phyloP scores from a whole-genome alignment of 2,888 invertebrate genomes.

The Dicroscelio sp. region DNA sequence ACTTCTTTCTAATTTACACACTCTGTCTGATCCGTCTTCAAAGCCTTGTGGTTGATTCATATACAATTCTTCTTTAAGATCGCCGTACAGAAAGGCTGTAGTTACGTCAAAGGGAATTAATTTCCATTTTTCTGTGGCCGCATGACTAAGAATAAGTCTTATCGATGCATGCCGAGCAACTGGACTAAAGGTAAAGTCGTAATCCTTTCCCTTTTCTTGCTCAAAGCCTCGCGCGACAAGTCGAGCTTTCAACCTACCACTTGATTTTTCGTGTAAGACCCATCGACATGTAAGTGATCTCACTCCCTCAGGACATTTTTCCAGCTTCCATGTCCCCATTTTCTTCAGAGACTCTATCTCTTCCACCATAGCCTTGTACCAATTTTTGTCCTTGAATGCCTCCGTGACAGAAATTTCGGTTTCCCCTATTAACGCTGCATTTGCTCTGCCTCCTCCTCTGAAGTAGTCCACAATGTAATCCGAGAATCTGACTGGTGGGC shows the following conservation, averaged over 20 bases:
- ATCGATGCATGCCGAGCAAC: constrained; percentile 80
- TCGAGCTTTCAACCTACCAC: background rate
- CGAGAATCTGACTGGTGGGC: background rate
- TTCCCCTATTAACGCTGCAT: background rate
- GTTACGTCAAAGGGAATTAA: background rate
- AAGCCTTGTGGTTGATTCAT: background rate
- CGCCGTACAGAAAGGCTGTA: background rate
- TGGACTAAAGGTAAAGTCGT: constrained; percentile 82
- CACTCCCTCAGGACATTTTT: background rate
- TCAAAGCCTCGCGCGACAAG: background rate
- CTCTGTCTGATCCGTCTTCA: background rate
- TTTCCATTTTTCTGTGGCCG: background rate
- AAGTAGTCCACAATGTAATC: background rate
- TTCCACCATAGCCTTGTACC: background rate
- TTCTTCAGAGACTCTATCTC: background rate
- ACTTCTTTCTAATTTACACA: constrained; percentile 76
- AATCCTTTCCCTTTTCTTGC: constrained; percentile 32
- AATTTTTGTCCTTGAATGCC: background rate
- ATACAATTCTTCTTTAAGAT: background rate
- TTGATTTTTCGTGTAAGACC: background rate
- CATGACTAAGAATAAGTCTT: constrained; percentile 41
- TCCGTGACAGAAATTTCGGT: background rate
- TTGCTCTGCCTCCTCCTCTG: background rate
- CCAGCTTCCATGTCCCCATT: background rate
- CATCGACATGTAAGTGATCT: background rate